Evolutionary conservation across 2,113 vertebrate genomes (phyloP).

Genomic region (Percopsis transmontana): DNA sequence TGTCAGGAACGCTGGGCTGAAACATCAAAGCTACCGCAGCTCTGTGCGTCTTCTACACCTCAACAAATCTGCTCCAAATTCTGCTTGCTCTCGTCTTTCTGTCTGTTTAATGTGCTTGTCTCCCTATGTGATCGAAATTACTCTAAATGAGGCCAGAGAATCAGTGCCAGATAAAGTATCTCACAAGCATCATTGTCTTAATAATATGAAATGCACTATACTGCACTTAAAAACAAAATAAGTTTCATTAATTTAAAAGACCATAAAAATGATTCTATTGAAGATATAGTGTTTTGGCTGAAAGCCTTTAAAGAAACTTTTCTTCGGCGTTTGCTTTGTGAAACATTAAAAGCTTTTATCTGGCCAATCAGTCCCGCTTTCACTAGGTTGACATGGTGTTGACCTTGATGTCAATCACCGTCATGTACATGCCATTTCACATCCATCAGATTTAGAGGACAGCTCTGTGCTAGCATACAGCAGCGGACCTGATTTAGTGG

Average conservation of each 20-base stretch:
- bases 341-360: not conserved
- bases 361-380: not conserved
- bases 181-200: not conserved
- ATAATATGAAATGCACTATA: not conserved
- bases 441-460: not conserved
- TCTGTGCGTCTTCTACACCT: conserved; percentile 61
- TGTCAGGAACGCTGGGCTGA: conserved; percentile 53
- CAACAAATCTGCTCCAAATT: conserved; percentile 66
- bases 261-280: no score
- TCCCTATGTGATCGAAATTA: conserved; percentile 50
- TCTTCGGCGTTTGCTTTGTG: not conserved
- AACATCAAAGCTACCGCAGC: conserved; percentile 67
- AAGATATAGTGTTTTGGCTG: not conserved
- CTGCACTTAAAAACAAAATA: not conserved
- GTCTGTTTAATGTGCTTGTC: conserved; percentile 46
- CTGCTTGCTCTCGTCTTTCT: conserved; percentile 37
- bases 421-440: not conserved
- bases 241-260: no score
- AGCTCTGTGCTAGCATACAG: not conserved
- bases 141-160: conserved; percentile 18
- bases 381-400: not conserved
- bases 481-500: no score
- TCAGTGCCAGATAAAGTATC: not conserved
- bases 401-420: not conserved
- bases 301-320: not conserved